Evolutionary conservation across 2,797 vertebrate species (phyloP), one percentile per base, ranked within the genome.

Genomic region (Myotis findleyi): DNA sequence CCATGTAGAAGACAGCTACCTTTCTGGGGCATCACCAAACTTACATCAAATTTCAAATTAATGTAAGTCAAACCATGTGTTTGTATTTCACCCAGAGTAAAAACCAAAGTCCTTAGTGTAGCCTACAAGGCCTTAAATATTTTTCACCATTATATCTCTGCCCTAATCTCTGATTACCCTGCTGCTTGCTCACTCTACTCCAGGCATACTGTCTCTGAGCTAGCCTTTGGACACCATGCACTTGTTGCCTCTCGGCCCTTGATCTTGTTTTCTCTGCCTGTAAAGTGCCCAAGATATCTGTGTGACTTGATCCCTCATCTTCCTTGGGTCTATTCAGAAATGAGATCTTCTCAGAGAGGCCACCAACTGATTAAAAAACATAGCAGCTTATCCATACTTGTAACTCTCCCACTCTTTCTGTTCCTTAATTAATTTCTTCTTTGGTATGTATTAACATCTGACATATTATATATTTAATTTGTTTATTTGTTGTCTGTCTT

Each of bases 281-380:
- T n/a, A 11, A 7, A 21, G 18, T 62, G 79, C 47, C 38, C 5
- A 66, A 68, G 18, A 10, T 57, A 41, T n/a, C 8, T 86, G 14
- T 53, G 14, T 68, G 21, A 3, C 13, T 71, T 62, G 6, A 5
- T 53, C 79, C 16, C 51, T 96, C 20, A 51, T 57, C 20, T 82
- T 92, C 36, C 51, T 86, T 36, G 20, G 49, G 2, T 85, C 76
- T 73, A 51, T 64, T 91, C 25, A 89, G 77, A 87, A 86, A 85
- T 33, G 51, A 82, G 44, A 47, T 14, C 16, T 68, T 72, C 62
- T 47, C 38, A 90, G 72, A 59, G 87, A 77, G 23, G 7, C 11
- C 18, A 86, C 10, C 12, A 55, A 49, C 14, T 73, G 93, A 27
- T 23, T 57, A 38, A 83, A 94, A 93, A 49, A 77, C 25, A 27